Evolutionary conservation across 2,888 invertebrate species (phyloP).

Genomic region (Zygogramma bicolorata): DNA sequence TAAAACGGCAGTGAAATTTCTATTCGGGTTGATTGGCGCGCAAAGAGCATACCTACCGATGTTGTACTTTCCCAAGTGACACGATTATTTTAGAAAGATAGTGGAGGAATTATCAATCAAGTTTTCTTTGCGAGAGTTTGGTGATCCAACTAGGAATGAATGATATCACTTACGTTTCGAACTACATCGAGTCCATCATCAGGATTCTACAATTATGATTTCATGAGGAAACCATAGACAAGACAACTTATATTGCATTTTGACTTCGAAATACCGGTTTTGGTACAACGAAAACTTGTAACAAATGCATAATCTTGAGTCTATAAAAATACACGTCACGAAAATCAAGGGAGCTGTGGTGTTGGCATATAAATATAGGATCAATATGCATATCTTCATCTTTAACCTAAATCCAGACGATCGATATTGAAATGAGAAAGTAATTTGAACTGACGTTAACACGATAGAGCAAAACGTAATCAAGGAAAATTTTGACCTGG

Average conservation of each 20-base stretch:
- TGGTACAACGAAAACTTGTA: no score
- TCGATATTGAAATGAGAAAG: constrained; percentile 12
- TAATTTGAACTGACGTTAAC: background rate
- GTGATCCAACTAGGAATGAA: no score
- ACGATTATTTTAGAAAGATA: background rate
- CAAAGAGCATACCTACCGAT: background rate
- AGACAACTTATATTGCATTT: no score
- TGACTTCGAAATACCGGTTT: no score
- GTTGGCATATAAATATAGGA: background rate
- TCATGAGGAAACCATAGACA: no score
- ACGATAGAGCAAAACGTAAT: background rate
- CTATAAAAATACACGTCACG: no score
- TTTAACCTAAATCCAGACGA: constrained; percentile 1
- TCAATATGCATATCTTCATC: constrained; percentile 10
- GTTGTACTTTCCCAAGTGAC: background rate
- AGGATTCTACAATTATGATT: no score
- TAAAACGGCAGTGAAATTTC: background rate
- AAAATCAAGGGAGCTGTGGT: background rate
- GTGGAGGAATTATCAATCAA: background rate
- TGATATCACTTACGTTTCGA: no score
- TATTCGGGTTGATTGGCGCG: background rate
- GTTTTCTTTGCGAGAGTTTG: background rate
- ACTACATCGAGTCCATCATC: no score
- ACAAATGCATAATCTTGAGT: no score
- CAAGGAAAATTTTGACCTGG: background rate